phyloP scores from a whole-genome alignment of 2,888 invertebrate species.

The Pollenia labialis region DNA sequence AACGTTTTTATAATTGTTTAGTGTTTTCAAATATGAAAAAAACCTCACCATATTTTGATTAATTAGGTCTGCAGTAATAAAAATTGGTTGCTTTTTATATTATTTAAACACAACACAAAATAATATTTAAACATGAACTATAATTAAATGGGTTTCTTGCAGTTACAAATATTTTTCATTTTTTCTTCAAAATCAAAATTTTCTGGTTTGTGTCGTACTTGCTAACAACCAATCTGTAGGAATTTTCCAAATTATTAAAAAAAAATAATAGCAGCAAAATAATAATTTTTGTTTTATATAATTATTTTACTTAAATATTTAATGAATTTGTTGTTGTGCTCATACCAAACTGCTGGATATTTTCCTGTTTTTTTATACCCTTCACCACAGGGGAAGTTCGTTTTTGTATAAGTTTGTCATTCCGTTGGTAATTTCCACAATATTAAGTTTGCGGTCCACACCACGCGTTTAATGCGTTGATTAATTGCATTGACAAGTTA shows the following conservation, averaged over 20 bases:
- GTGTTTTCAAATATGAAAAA: conserved; percentile 14
- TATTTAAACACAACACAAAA: conserved; percentile 54
- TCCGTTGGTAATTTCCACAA: no score
- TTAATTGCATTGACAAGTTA: no score
- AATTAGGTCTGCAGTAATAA: conserved; percentile 71
- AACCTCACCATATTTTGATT: conserved; percentile 63
- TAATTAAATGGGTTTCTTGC: conserved; percentile 51
- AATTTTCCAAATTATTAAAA: neutral
- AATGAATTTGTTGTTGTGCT: conserved; percentile 48
- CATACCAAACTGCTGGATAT: conserved; percentile 57
- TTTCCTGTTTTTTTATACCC: conserved; percentile 46
- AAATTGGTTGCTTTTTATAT: conserved; percentile 51
- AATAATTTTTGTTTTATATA: neutral
- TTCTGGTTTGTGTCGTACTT: neutral
- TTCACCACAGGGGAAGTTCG: no score
- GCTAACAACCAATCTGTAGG: neutral
- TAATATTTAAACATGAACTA: conserved; percentile 64
- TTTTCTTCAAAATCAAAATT: neutral
- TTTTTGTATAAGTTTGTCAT: no score
- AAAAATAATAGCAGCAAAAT: neutral
- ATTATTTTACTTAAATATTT: neutral
- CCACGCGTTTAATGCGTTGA: no score
- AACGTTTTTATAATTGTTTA: conserved; percentile 51
- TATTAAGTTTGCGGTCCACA: no score
- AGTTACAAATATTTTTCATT: conserved; percentile 24